Conservation (phyloP, 2,888 invertebrate species). For the Pecten maximus region DNA sequence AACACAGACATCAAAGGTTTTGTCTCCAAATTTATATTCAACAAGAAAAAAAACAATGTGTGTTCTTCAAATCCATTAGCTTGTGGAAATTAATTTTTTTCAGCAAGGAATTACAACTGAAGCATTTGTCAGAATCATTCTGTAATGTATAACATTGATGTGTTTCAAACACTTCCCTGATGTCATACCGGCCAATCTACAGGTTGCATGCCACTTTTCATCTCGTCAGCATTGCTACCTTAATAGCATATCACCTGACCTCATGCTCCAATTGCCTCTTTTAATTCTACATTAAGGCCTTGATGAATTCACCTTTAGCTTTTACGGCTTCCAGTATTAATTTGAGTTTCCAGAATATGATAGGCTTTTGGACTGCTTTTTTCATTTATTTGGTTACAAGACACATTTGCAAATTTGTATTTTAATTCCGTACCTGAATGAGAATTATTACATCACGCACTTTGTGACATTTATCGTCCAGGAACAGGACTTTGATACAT, state of each 20-base stretch:
- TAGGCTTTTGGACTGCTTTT: neutral
- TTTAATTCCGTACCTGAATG: neutral
- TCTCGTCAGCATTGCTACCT: neutral
- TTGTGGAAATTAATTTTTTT: neutral
- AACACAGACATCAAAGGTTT: neutral
- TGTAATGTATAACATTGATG: neutral
- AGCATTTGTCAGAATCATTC: neutral
- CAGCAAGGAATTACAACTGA: neutral
- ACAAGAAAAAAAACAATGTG: neutral
- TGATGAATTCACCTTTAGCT: neutral
- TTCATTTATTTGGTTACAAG: neutral
- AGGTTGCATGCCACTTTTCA: neutral
- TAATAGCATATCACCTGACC: slow-evolving; percentile 7
- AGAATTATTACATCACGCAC: neutral
- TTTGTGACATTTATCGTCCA: neutral
- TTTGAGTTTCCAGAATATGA: neutral
- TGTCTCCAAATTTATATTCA: neutral
- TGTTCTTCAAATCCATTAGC: neutral
- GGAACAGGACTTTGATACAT: neutral
- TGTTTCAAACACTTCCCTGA: neutral
- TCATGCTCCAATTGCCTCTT: neutral
- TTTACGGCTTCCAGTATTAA: neutral
- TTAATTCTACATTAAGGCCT: neutral
- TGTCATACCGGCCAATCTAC: neutral
- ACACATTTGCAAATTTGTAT: neutral